A percentile compares a stretch with the other conserved stretches of the same genome.
Evolutionary conservation across 2,888 invertebrate species (phyloP).

Genomic region (Plebejus melissa): DNA sequence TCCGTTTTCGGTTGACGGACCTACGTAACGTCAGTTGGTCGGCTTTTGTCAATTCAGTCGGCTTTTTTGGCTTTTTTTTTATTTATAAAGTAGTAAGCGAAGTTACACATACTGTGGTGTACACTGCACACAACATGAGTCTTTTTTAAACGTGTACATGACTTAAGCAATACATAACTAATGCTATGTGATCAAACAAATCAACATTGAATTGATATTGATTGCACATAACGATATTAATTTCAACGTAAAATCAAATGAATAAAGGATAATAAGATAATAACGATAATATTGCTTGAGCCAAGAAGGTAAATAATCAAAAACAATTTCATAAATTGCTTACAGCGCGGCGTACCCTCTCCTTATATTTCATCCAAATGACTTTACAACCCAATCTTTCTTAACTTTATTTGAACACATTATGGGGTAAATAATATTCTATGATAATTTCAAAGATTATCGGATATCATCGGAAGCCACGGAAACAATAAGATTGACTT

Average conservation of each 20-base stretch:
- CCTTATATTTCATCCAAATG: constrained; percentile 57
- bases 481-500: constrained; percentile 35
- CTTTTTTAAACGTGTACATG: too few species aligned
- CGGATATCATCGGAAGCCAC: constrained; percentile 32
- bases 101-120: too few species aligned
- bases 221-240: background rate
- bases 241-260: background rate
- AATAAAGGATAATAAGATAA: constrained; percentile 8
- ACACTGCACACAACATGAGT: too few species aligned
- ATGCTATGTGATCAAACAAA: background rate
- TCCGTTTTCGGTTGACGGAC: too few species aligned
- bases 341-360: constrained; percentile 30
- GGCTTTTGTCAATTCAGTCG: too few species aligned
- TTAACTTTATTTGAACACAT: constrained; percentile 37
- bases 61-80: too few species aligned
- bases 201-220: background rate
- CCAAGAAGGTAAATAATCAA: background rate
- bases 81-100: too few species aligned
- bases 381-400: constrained; percentile 47
- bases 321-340: constrained; percentile 23
- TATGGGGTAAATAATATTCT: constrained; percentile 38
- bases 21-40: too few species aligned
- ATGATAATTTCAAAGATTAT: constrained; percentile 23
- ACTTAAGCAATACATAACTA: too few species aligned
- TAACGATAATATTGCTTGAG: background rate